Conservation (phyloP, 2,113 vertebrate species). For the Hemiscyllium ocellatum region DNA sequence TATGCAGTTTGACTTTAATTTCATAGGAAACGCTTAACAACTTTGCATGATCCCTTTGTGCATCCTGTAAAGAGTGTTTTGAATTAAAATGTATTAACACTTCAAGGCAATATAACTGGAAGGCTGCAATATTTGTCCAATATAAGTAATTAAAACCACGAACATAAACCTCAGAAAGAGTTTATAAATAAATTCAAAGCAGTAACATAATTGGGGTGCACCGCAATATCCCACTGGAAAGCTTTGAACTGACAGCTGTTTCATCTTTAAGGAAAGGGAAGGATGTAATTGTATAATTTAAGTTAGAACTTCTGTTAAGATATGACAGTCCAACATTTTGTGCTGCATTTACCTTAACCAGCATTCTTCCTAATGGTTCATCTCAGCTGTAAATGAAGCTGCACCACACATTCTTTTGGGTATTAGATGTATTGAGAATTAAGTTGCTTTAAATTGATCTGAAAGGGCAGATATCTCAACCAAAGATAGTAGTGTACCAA, state of each 20-base stretch:
- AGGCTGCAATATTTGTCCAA: slow-evolving; percentile 17
- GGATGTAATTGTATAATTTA: background rate
- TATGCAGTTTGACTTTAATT: background rate
- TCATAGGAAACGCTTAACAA: slow-evolving; percentile 23
- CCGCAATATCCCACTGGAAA: background rate
- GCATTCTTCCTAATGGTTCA: background rate
- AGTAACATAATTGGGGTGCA: slow-evolving; percentile 16
- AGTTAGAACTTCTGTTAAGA: slow-evolving; percentile 12
- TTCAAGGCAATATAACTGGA: slow-evolving; percentile 31
- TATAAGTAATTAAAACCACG: slow-evolving; percentile 11
- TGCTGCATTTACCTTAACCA: background rate
- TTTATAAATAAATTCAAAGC: slow-evolving; percentile 25
- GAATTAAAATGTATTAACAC: slow-evolving; percentile 30
- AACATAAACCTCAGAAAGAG: slow-evolving; percentile 11
- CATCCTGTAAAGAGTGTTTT: slow-evolving; percentile 18
- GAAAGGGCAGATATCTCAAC: background rate
- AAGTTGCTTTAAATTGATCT: background rate
- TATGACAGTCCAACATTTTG: background rate
- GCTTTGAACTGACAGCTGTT: slow-evolving; percentile 29
- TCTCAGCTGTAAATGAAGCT: background rate
- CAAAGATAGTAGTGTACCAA: background rate
- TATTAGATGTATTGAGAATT: background rate
- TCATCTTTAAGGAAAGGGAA: background rate
- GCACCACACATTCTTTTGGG: background rate
- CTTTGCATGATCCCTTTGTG: slow-evolving; percentile 4